phyloP scores from a whole-genome alignment of 2,888 invertebrate species.

The Vandiemenella viatica region DNA sequence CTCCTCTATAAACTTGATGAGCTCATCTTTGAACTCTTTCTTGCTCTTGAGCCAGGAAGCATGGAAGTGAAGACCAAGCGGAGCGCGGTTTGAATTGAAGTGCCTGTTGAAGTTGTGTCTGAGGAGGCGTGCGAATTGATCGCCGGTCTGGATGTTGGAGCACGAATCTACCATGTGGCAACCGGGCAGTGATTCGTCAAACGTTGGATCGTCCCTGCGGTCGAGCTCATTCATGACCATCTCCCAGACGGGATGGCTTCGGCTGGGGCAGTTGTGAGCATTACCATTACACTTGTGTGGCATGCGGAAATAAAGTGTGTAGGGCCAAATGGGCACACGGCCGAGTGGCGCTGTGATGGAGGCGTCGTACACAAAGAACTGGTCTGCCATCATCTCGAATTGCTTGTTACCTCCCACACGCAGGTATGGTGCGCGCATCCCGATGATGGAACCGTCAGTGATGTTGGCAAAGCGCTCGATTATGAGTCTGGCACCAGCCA shows the following conservation, averaged over 20 bases:
- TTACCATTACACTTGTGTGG: conserved; percentile 91
- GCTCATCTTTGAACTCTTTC: conserved; percentile 79
- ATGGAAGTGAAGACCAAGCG: conserved; percentile 83
- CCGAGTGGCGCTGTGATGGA: conserved; percentile 81
- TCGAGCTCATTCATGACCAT: conserved; percentile 93
- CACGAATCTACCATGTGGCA: conserved; percentile 91
- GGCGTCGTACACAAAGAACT: conserved; percentile 87
- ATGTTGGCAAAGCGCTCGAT: conserved; percentile 82
- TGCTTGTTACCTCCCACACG: conserved; percentile 87
- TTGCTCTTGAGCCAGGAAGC: conserved; percentile 91
- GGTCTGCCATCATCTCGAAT: conserved; percentile 94
- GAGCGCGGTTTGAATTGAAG: conserved; percentile 84
- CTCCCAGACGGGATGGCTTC: conserved; percentile 86
- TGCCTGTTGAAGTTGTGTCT: conserved; percentile 92
- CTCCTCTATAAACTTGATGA: conserved; percentile 86
- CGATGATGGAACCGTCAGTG: conserved; percentile 79
- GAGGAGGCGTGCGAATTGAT: conserved; percentile 76
- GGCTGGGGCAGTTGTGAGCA: conserved; percentile 71
- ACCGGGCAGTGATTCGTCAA: conserved; percentile 84
- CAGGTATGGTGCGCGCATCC: conserved; percentile 74
- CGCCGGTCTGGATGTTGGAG: conserved; percentile 80
- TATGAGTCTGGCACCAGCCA: conserved; percentile 81
- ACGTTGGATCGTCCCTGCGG: conserved; percentile 82
- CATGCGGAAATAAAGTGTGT: conserved; percentile 92
- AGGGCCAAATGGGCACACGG: conserved; percentile 91